phyloP scores from a whole-genome alignment of 2,888 invertebrate species.

The Drosophila histrio region DNA sequence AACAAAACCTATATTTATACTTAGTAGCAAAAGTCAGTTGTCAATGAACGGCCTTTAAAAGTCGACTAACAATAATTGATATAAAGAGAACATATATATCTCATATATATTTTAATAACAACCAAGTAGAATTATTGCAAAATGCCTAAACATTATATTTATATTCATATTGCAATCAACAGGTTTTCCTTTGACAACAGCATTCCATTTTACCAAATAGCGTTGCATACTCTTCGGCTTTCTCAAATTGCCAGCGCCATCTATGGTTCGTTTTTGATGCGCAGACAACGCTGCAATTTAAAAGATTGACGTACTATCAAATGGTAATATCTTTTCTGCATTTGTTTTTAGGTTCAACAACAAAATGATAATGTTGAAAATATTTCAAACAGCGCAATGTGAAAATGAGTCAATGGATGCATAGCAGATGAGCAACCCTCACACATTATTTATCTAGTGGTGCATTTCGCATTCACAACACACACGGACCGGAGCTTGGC shows the following conservation, averaged over 20 bases:
- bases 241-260: not conserved
- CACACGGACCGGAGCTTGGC: slow-evolving; percentile 34
- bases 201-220: too few relatives aligned
- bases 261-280: slow-evolving; percentile 5
- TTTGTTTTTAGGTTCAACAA: not conserved
- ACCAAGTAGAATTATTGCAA: too few relatives aligned
- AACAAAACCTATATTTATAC: too few relatives aligned
- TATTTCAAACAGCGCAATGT: not conserved
- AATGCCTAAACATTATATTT: too few relatives aligned
- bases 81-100: too few relatives aligned
- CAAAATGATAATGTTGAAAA: not conserved
- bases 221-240: slow-evolving; percentile 27
- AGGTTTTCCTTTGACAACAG: too few relatives aligned
- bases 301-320: not conserved
- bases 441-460: slow-evolving; percentile 9
- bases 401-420: slow-evolving; percentile 1
- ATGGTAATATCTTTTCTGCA: not conserved
- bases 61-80: too few relatives aligned
- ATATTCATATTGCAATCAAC: too few relatives aligned
- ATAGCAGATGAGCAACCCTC: not conserved
- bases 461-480: slow-evolving; percentile 40
- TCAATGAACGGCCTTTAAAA: too few relatives aligned
- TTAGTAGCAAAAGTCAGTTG: too few relatives aligned
- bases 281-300: not conserved
- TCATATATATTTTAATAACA: too few relatives aligned